Conservation (phyloP, 2,888 invertebrate species). For the Drosophila algonquin region DNA sequence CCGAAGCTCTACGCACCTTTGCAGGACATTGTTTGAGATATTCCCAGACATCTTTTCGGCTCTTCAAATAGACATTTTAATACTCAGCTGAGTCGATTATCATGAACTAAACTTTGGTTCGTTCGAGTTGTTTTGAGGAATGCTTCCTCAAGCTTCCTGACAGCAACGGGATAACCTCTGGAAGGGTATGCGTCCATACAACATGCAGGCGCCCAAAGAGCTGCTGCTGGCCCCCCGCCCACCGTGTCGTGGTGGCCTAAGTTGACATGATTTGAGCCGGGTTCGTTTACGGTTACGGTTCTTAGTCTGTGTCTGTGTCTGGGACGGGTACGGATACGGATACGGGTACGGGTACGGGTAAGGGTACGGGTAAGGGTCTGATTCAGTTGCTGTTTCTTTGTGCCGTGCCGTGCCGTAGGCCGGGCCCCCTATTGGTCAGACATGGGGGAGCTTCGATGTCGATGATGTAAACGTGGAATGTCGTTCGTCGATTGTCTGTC, state of each 20-base stretch:
- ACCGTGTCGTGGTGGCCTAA: conserved; percentile 41
- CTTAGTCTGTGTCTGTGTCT: neutral
- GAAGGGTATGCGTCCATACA: neutral
- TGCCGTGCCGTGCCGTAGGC: conserved; percentile 23
- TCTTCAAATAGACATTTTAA: neutral
- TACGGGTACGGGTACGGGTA: too few relatives aligned
- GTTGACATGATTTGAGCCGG: conserved; percentile 61
- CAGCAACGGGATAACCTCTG: neutral
- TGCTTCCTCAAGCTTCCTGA: too few relatives aligned
- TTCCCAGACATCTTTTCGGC: neutral
- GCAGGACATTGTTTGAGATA: neutral
- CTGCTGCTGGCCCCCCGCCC: neutral
- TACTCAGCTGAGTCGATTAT: neutral
- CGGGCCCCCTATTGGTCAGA: conserved; percentile 54
- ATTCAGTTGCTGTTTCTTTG: conserved; percentile 16
- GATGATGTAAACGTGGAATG: conserved; percentile 2
- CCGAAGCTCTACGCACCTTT: neutral
- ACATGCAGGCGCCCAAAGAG: conserved; percentile 4
- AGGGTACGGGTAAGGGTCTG: neutral
- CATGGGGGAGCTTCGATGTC: conserved; percentile 31
- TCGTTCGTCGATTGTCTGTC: conserved; percentile 7
- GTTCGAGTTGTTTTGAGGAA: too few relatives aligned
- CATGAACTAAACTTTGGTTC: neutral
- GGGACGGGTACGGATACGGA: neutral
- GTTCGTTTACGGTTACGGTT: conserved; percentile 11